These are phyloP conservation scores for Stegophylla sp. DNA, from an alignment of 2,888 invertebrate species.

Conservation along the genomic window DNA sequence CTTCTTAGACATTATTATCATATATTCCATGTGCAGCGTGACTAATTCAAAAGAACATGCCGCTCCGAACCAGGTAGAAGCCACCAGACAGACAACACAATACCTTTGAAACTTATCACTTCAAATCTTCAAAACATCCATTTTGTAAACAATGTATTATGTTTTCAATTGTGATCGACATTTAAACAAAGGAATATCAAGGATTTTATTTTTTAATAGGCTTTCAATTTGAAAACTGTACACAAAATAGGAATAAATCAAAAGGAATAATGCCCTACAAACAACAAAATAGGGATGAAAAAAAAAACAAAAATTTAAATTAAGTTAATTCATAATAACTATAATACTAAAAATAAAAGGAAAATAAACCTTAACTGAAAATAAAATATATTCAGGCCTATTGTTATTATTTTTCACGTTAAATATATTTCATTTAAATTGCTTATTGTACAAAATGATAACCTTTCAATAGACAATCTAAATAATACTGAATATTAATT, in stretches of 20 bases:
- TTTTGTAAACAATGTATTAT: not conserved
- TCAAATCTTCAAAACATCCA: not conserved
- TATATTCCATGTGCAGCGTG: constrained; percentile 25
- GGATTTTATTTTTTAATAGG: constrained; percentile 1
- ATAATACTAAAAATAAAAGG: constrained; percentile 30
- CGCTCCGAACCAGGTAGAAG: constrained; percentile 48
- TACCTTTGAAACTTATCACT: constrained; percentile 35
- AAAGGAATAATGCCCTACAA: constrained; percentile 16
- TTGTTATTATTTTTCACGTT: constrained; percentile 46
- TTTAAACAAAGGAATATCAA: constrained; percentile 26
- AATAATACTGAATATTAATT: constrained; percentile 53
- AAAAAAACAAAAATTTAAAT: constrained; percentile 19
- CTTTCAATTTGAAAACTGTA: not conserved
- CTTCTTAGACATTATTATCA: constrained; percentile 32
- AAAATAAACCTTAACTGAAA: constrained; percentile 39
- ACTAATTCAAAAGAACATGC: constrained; percentile 55
- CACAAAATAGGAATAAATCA: constrained; percentile 9
- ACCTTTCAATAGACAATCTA: constrained; percentile 45
- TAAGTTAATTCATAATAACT: constrained; percentile 31
- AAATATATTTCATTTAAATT: constrained; percentile 46
- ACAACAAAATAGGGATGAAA: constrained; percentile 18
- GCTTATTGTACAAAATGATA: constrained; percentile 49
- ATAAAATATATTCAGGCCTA: constrained; percentile 50
- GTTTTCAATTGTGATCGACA: constrained; percentile 28
- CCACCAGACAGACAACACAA: constrained; percentile 55